Percentiles rank a stretch among this genome's conserved stretches.
These are phyloP conservation scores for Maniola hyperantus DNA, from an alignment of 2,888 invertebrate species.

Conservation along the genomic window DNA sequence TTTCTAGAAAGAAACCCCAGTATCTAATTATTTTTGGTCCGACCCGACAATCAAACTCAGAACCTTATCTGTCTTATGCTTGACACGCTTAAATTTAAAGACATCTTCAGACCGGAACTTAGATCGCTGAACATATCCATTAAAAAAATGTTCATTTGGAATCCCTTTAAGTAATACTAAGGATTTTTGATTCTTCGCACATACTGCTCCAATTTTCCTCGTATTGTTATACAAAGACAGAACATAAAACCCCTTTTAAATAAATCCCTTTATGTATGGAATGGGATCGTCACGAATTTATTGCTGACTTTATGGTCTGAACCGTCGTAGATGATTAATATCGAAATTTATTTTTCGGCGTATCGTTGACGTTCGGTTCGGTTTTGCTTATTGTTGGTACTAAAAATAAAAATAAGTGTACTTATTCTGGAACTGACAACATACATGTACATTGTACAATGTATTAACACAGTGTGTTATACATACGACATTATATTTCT, in stretches of 20 bases:
- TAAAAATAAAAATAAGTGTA: neutral
- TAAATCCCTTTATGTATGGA: conserved; percentile 24
- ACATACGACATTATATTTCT: no score
- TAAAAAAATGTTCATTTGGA: no score
- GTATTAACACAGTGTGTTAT: no score
- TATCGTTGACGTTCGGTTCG: conserved; percentile 14
- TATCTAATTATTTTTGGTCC: no score
- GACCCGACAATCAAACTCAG: no score
- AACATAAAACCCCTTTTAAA: conserved; percentile 19
- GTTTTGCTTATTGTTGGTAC: conserved; percentile 19
- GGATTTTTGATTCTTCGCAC: neutral
- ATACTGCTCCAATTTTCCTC: conserved; percentile 10
- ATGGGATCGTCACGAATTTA: conserved; percentile 31
- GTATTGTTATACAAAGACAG: conserved; percentile 16
- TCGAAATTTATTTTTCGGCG: conserved; percentile 27
- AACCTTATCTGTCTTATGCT: no score
- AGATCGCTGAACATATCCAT: no score
- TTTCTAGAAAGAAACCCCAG: no score
- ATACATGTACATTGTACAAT: neutral
- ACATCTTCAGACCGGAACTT: no score
- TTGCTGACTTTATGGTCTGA: conserved; percentile 32
- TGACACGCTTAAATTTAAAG: no score
- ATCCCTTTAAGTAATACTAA: no score
- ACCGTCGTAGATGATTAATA: conserved; percentile 32
- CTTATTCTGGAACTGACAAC: neutral